These are phyloP conservation scores for Maccullochella peelii DNA, from an alignment of 2,113 vertebrate species.

Conservation along the genomic window DNA sequence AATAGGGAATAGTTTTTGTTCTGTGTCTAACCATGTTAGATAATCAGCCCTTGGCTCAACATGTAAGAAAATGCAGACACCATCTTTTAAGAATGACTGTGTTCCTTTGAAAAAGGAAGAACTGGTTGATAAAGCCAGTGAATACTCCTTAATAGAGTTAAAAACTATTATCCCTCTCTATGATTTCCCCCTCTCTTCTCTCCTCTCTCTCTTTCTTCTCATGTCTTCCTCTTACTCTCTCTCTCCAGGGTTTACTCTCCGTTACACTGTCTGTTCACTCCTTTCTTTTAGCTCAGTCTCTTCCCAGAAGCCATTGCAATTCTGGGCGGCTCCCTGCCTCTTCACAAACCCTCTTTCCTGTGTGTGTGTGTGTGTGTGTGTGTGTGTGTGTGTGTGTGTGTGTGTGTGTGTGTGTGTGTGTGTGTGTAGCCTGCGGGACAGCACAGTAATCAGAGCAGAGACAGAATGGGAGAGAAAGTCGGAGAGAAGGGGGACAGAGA, in stretches of 20 bases:
- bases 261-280: constrained; percentile 34
- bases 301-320: constrained; percentile 44
- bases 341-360: constrained; percentile 21
- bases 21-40: background rate
- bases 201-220: background rate
- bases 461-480: constrained; percentile 20
- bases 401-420: constrained; percentile 22
- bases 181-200: too few species aligned
- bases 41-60: background rate
- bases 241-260: constrained; percentile 43
- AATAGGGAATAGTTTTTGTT: background rate
- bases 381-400: constrained; percentile 32
- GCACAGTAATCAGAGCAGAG: constrained; percentile 53
- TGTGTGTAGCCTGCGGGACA: constrained; percentile 29
- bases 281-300: constrained; percentile 35
- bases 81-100: background rate
- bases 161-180: background rate
- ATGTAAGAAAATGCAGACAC: background rate
- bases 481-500: constrained; percentile 21
- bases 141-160: background rate
- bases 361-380: constrained; percentile 15
- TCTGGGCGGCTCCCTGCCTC: constrained; percentile 34
- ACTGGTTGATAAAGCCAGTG: background rate
- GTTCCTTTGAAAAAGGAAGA: background rate
- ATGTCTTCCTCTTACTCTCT: background rate